A percentile compares a stretch with the other conserved stretches of the same genome.
phyloP scores from a whole-genome alignment of 2,888 invertebrate species.

The Acanthosepion pharaonis region DNA sequence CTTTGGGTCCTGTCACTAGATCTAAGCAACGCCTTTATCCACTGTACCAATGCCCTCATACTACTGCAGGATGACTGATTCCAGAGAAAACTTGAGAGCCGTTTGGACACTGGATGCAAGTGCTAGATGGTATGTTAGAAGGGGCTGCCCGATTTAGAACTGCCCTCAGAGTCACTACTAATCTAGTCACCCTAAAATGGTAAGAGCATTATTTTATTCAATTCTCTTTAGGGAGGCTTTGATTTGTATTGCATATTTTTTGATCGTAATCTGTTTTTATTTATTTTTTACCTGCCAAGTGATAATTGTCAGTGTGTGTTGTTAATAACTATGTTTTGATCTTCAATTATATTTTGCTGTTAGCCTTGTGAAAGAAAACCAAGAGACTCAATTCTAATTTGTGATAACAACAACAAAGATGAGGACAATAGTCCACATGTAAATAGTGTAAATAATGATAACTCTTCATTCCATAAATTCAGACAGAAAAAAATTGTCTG shows the following conservation, averaged over 20 bases:
- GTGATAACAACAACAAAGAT: no score
- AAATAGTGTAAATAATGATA: no score
- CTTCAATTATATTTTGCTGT: no score
- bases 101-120: conserved; percentile 68
- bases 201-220: conserved; percentile 51
- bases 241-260: not conserved
- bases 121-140: conserved; percentile 71
- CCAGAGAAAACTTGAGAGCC: no score
- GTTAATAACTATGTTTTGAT: not conserved
- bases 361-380: not conserved
- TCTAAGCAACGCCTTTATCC: no score
- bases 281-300: not conserved
- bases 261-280: no score
- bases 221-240: not conserved
- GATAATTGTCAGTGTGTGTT: not conserved
- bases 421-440: no score
- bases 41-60: conserved; percentile 54
- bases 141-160: conserved; percentile 71
- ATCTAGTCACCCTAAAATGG: conserved; percentile 71
- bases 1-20: no score
- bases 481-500: no score
- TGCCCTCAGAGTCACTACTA: conserved; percentile 71
- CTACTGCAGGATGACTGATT: conserved; percentile 68
- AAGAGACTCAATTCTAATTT: no score
- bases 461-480: no score